phyloP scores from a whole-genome alignment of 64 coral and sea anemone species.

The Dendronephthya gigantea region DNA sequence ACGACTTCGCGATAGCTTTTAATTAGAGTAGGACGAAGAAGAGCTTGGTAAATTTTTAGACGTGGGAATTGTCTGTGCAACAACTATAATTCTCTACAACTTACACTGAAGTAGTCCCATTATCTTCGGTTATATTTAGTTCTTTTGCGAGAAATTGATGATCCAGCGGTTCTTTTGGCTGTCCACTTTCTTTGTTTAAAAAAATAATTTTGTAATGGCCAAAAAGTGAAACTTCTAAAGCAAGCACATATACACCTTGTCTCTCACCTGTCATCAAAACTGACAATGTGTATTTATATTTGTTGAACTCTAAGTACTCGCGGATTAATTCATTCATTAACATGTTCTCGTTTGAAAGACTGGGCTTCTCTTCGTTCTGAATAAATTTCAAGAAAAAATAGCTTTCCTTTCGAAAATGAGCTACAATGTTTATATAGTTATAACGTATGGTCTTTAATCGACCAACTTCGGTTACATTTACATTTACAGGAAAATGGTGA shows the following conservation, averaged over 20 bases:
- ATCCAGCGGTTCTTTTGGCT: conserved; percentile 52
- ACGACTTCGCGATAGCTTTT: no score
- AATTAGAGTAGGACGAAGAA: no score
- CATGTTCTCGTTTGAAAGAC: conserved; percentile 91
- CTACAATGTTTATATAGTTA: background rate
- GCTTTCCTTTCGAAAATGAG: background rate
- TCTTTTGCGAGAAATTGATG: conserved; percentile 59
- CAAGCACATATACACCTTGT: no score
- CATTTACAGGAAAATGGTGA: no score
- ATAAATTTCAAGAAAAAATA: background rate
- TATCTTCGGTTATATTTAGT: conserved; percentile 52
- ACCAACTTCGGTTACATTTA: background rate
- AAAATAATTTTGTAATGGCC: background rate
- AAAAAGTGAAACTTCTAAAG: no score
- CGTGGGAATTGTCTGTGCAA: no score
- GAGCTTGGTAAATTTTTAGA: no score
- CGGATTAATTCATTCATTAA: conserved; percentile 93
- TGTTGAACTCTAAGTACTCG: conserved; percentile 92
- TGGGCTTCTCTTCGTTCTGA: conserved; percentile 66
- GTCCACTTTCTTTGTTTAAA: conserved; percentile 44
- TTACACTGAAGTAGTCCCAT: conserved; percentile 47
- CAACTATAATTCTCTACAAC: no score
- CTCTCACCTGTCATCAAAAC: conserved; percentile 75
- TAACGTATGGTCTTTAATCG: no score
- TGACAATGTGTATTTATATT: conserved; percentile 93